Base-by-base conservation (phyloP, 2,888 invertebrate species). In the Ennomos fuscantarius region DNA sequence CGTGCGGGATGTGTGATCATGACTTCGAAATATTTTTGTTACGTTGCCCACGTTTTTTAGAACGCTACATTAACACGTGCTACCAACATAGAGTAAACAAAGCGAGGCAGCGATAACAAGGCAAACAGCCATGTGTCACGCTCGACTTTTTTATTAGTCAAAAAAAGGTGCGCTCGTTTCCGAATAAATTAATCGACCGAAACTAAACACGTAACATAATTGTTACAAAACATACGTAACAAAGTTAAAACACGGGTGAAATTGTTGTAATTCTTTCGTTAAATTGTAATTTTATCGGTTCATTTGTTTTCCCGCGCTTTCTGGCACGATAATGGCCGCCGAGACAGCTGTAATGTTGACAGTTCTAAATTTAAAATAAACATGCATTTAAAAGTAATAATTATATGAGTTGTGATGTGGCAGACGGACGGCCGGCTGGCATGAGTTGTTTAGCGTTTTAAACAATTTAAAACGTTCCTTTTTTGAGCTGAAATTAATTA, bases 331-430 rank as follows among this genome's bases (percentile, higher is more conserved):
- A 84, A 88, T 88, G 84, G 84, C 82, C 74, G 79, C 74, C 77
- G 72, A 48, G 87, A 83, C 89, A 89, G 88, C 89, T 92, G 91
- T 88, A 89, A 86, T 69, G 77, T 70, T 80, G 85, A 82, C 84
- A 80, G 82, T 83, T 88, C 87, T 84, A 87, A 87, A 89, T 88
- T 87, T 85, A 87, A 90, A 89, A 85, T 79, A 82, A 89, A 86
- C 85, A 83, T 82, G 75, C 60, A 45, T 53, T 61, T 55, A 46
- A 50, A 40, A 53, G 55, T 84, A 82, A 81, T 82, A 74, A 76
- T 68, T 79, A 79, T 82, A 81, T 81, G 79, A 83, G 75, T 73
- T 72, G 69, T 69, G 71, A 69, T 72, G 69, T 69, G 71, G 69
- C 73, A 69, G 56, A 52, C 60, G 42, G 55, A 32, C 12, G 55